Base-by-base conservation (phyloP, 2,888 invertebrate genomes). In the Minunthozetes semirufus region DNA sequence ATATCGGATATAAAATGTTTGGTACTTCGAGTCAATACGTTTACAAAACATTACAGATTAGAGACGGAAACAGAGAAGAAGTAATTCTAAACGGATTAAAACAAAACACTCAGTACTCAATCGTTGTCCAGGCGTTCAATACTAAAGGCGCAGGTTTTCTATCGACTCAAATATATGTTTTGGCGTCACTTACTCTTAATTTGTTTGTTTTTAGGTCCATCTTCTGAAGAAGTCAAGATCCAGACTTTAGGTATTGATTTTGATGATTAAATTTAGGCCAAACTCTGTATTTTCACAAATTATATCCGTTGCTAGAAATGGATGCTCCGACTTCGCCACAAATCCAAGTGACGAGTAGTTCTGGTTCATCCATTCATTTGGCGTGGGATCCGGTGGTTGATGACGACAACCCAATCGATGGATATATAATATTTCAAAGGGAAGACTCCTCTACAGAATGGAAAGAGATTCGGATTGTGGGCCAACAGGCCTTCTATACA, bases 121-220 rank as follows among this genome's bases (percentile, higher is more conserved):
- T 84, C 6, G 81, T 82, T 70, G 82, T 84, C 5, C 82, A 82
- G 76, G 83, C 83, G 13, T 83, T 81, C 78, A 84, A 84, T 77
- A 79, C 79, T 5, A 80, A 81, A 72, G 84, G 84, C 1, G 80
- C 81, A 42, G 70, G 70, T 70, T 83, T 25, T 84, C 83, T 22
- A 63, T 25, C 59, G 6, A 59, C 25, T 19, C 0, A 42, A 22
- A 29, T 13, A 19, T 13, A n/a, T 42, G 1, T 42, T 42, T 42
- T 42, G 42, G 42, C 8, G 33, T 33, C 42, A 42, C 42, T 42
- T 13, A 61, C 25, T 61, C 17, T 61, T 6, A 53, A 19, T 53
- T 19, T 46, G 9, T 38, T 42, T 46, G 42, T 22, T 50, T 25
- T 22, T 46, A 33, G 75, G 76, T 1, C 76, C 76, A 17, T 27